Evolutionary conservation across 2,113 vertebrate genomes (phyloP), one percentile per base, ranked within the genome.

Genomic region (Bambusicola thoracicus): DNA sequence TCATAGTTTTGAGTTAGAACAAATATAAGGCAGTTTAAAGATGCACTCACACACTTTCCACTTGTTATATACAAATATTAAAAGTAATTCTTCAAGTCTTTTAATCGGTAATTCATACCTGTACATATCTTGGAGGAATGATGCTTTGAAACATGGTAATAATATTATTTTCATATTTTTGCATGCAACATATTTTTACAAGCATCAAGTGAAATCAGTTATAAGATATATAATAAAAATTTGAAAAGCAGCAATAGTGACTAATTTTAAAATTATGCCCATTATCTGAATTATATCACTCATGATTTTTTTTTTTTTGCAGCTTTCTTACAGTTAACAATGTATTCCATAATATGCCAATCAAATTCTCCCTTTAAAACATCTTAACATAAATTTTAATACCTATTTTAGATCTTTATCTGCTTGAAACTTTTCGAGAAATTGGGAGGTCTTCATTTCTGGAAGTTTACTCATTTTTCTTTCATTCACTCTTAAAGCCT

Each of bases 1-100:
- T 30, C 17, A 32, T 87, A 53, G 68, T 92, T 95, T 81, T 76
- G 36, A 74, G 27, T 59, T 91, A 88, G 81, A 87, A 87, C 18
- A 87, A 89, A 48, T 34, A 78, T 58, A 81, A 90, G 89, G 40
- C 27, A 73, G 43, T 86, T 66, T 56, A 43, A 44, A 85, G 77
- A 89, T 73, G 32, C 68, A 77, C 15, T 44, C 80, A 66, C 51
- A 70, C 68, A 90, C 29, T 38, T 83, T 62, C 74, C 44, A 53
- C 0, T 2, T 41, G 83, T 69, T 80, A 62, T 44, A 73, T 44
- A 55, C 30, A 89, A 93, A 79, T 18, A 62, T 15, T 34, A 62
- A 63, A 87, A 94, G 89, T 70, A 58, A 55, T 69, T 77, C 5
- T 13, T 76, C 41, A 49, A 65, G 32, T 3, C 24, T 76, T 74